Evolutionary conservation across 2,797 vertebrate species (phyloP), one percentile per base, ranked within the genome.

Genomic region (Rhinatrema bivittatum): DNA sequence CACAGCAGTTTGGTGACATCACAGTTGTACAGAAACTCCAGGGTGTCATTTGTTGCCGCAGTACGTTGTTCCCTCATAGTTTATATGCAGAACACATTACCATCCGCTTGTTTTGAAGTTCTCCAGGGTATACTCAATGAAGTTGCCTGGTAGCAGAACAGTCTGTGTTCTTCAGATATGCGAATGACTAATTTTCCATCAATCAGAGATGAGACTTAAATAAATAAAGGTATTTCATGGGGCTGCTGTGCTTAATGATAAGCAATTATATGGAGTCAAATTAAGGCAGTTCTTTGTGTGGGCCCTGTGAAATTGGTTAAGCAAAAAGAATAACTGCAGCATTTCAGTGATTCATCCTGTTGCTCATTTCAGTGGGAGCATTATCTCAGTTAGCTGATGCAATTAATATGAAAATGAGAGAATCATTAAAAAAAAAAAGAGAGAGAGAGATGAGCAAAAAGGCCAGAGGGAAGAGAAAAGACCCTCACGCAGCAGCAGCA

Each of bases 331-430:
- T 76, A 82, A 78, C 71, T 63, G 68, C 72, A 43, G 72, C 65
- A 65, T 80, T 83, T 82, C 56, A 28, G 60, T 76, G 68, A 82
- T 85, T 84, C 75, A 83, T 83, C 69, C 72, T 63, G 65, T 65
- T 76, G 76, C 79, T 83, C 68, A 73, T 79, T 83, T 79, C 68
- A 74, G 68, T 65, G 65, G 68, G 62, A 74, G 62, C 71, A 82
- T 83, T 81, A 80, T 81, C 77, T 74, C 70, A 69, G 76, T 71
- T 78, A 81, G 78, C 75, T 84, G 79, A 84, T 79, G 83, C 82
- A 82, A 85, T 86, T 87, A 86, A 85, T 86, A 85, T 83, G 82
- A 87, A 87, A 87, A 86, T 86, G 78, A 84, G 76, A 65, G 78
- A 79, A 81, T 80, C 70, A 82, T 79, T 83, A 79, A 79, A 60